Percentiles rank a stretch among this genome's conserved stretches.
These are phyloP conservation scores for Aphaenogaster floridana DNA, from an alignment of 1,140 invertebrate species.

Conservation along the genomic window DNA sequence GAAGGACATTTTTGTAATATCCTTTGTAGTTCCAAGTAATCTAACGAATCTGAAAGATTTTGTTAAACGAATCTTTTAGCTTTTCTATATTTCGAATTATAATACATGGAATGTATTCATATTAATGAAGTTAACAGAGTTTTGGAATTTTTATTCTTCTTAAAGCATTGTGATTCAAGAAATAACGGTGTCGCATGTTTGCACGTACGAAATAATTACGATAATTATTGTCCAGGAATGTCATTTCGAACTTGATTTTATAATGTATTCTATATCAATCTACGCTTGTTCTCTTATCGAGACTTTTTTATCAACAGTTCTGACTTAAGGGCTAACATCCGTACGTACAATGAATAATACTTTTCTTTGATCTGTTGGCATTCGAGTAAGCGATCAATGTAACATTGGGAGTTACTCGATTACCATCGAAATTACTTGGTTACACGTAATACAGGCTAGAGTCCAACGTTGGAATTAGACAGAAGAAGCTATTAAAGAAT, in stretches of 20 bases:
- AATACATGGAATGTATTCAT: neutral
- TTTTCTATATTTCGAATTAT: neutral
- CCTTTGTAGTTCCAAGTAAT: neutral
- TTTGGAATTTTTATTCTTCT: neutral
- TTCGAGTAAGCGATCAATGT: neutral
- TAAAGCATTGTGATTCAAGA: neutral
- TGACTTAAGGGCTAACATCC: neutral
- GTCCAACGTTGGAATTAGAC: neutral
- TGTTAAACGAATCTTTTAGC: too few relatives aligned
- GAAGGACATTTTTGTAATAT: neutral
- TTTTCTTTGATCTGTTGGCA: neutral
- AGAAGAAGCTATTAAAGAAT: slow-evolving; percentile 16
- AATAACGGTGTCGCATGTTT: neutral
- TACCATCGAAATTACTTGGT: neutral
- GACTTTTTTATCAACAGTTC: neutral
- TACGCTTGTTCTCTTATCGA: neutral
- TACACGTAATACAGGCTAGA: neutral
- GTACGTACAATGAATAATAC: neutral
- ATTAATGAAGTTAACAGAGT: slow-evolving; percentile 10
- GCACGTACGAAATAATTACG: neutral
- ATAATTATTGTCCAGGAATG: neutral
- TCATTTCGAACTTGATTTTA: slow-evolving; percentile 10
- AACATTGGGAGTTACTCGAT: neutral
- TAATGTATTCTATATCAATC: neutral
- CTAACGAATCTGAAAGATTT: neutral